Percentiles rank a stretch among this genome's conserved stretches.
These are phyloP conservation scores for Andrena trimmerana DNA, from an alignment of 2,888 invertebrate genomes.

Conservation along the genomic window DNA sequence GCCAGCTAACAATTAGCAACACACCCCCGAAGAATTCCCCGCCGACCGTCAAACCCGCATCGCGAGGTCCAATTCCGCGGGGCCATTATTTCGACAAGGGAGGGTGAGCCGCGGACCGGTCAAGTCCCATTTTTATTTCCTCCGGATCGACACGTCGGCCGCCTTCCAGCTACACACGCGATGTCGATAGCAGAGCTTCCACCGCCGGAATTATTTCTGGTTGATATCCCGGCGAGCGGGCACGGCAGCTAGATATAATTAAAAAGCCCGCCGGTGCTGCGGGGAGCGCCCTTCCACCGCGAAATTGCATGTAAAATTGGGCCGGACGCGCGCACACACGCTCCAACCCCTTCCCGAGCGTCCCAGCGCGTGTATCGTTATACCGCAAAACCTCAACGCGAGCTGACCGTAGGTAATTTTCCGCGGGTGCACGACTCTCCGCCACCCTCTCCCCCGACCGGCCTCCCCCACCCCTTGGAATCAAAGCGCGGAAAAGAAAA, in stretches of 20 bases:
- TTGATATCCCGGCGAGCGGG: slow-evolving; percentile 66
- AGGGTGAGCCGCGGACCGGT: slow-evolving; percentile 16
- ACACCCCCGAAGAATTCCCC: no score
- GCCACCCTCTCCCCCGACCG: background rate
- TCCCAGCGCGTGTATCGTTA: slow-evolving; percentile 56
- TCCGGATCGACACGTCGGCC: slow-evolving; percentile 32
- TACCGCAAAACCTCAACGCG: slow-evolving; percentile 73
- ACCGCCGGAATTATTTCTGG: slow-evolving; percentile 71
- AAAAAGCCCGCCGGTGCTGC: slow-evolving; percentile 65
- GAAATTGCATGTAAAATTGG: slow-evolving; percentile 77
- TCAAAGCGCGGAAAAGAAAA: slow-evolving; percentile 68
- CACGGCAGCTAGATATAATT: slow-evolving; percentile 70
- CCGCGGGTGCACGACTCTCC: slow-evolving; percentile 23
- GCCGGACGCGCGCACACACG: slow-evolving; percentile 57
- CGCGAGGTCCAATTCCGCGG: background rate
- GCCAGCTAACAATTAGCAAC: no score
- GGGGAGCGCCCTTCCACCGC: slow-evolving; percentile 57
- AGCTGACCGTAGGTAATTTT: slow-evolving; percentile 69
- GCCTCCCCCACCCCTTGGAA: slow-evolving; percentile 14
- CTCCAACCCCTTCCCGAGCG: background rate
- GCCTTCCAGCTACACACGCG: slow-evolving; percentile 46
- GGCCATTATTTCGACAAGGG: slow-evolving; percentile 18
- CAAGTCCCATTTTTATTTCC: slow-evolving; percentile 60
- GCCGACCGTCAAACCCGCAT: no score
- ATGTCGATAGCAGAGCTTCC: slow-evolving; percentile 71